phyloP scores from a whole-genome alignment of 2,113 vertebrate species.

The Corynorhinus townsendii region DNA sequence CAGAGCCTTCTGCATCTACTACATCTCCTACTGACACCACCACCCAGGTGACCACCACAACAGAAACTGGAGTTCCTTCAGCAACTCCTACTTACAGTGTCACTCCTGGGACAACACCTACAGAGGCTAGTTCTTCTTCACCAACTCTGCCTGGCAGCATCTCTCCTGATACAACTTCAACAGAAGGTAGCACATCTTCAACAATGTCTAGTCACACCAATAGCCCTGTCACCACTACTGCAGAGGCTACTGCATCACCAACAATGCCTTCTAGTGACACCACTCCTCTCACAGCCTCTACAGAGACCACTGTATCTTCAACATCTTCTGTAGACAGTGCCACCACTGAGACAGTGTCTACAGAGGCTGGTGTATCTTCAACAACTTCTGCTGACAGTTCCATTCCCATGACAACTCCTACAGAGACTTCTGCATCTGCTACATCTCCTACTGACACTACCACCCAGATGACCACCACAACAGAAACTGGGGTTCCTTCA shows the following conservation, averaged over 20 bases:
- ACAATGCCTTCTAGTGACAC: background rate
- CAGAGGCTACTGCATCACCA: background rate
- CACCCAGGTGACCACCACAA: background rate
- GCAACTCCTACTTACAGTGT: background rate
- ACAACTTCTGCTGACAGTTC: rapidly evolving
- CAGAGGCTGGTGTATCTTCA: background rate
- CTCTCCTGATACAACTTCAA: no score
- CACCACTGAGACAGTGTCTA: rapidly evolving
- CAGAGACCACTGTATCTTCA: background rate
- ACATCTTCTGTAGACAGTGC: background rate
- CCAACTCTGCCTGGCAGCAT: no score
- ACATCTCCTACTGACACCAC: background rate
- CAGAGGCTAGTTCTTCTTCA: no score
- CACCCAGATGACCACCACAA: no score
- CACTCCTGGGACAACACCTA: background rate
- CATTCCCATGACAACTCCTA: background rate
- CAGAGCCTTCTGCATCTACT: background rate
- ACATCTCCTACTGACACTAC: rapidly evolving
- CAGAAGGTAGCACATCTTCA: no score
- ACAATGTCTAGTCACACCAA: no score
- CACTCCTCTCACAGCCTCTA: background rate
- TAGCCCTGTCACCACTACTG: background rate
- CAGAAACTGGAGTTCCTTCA: background rate
- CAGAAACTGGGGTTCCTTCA: no score
- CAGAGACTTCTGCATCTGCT: background rate